Conservation (phyloP, 53 echinoderm and acorn worm genomes). For the Zoroaster sp. region DNA sequence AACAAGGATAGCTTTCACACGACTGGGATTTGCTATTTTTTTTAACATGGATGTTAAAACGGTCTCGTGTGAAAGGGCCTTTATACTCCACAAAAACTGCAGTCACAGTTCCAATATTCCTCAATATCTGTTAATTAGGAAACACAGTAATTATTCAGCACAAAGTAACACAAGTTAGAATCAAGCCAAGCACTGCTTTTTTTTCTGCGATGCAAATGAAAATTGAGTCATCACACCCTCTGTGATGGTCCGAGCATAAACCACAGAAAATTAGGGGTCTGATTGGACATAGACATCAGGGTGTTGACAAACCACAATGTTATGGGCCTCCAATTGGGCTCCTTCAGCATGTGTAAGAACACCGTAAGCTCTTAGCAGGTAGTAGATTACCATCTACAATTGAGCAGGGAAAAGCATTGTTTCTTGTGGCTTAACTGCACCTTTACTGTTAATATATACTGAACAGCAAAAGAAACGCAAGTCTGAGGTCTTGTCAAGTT, state of each 20-base stretch:
- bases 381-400: not conserved
- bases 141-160: not conserved
- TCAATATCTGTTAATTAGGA: not conserved
- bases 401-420: not conserved
- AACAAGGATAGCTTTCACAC: too few relatives aligned
- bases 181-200: not conserved
- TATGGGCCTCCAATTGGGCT: not conserved
- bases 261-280: not conserved
- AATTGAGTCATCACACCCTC: constrained; percentile 18
- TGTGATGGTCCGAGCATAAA: not conserved
- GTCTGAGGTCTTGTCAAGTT: too few relatives aligned
- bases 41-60: too few relatives aligned
- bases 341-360: not conserved
- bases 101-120: too few relatives aligned
- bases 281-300: not conserved
- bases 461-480: too few relatives aligned
- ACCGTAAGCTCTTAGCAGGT: too few relatives aligned
- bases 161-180: not conserved
- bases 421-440: too few relatives aligned
- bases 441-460: too few relatives aligned
- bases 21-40: too few relatives aligned
- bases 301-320: not conserved
- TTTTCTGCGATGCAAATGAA: not conserved
- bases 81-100: too few relatives aligned
- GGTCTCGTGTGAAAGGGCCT: too few relatives aligned